These are phyloP conservation scores for Apostichopus parvimensis DNA, from an alignment of 35 echinoderm and acorn worm species.

Conservation along the genomic window DNA sequence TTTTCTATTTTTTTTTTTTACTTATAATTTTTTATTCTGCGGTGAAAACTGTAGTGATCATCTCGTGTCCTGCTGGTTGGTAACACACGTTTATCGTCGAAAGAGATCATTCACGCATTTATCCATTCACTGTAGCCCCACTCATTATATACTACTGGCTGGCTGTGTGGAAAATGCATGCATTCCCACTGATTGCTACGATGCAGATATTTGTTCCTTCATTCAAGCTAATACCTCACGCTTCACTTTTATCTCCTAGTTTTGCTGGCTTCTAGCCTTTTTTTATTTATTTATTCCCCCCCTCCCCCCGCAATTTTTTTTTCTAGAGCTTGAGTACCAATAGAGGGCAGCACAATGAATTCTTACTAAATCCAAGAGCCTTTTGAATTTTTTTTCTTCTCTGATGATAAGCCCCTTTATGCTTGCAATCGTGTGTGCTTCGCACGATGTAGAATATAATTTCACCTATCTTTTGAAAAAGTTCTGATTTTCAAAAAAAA, in stretches of 20 bases:
- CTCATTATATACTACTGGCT: conserved; percentile 42
- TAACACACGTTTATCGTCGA: not conserved
- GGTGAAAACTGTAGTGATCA: not conserved
- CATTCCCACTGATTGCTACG: conserved; percentile 42
- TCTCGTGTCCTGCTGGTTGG: not conserved
- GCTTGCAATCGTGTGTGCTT: conserved; percentile 48
- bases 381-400: not conserved
- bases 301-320: not conserved
- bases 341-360: conserved; percentile 35
- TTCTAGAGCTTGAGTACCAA: conserved; percentile 22
- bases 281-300: not conserved
- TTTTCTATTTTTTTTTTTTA: not conserved
- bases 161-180: conserved; percentile 57
- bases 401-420: not conserved
- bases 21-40: not conserved
- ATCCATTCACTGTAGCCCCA: conserved; percentile 60
- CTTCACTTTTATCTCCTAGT: conserved; percentile 56
- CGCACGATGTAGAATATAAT: conserved; percentile 12
- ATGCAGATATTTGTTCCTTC: conserved; percentile 44
- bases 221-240: conserved; percentile 59
- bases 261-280: conserved; percentile 53
- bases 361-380: conserved; percentile 21
- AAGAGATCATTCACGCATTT: conserved; percentile 54
- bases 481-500: conserved; percentile 12
- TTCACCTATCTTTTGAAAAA: not conserved